Evolutionary conservation across 2,797 vertebrate genomes (phyloP).

Genomic region (Myotis daubentonii): DNA sequence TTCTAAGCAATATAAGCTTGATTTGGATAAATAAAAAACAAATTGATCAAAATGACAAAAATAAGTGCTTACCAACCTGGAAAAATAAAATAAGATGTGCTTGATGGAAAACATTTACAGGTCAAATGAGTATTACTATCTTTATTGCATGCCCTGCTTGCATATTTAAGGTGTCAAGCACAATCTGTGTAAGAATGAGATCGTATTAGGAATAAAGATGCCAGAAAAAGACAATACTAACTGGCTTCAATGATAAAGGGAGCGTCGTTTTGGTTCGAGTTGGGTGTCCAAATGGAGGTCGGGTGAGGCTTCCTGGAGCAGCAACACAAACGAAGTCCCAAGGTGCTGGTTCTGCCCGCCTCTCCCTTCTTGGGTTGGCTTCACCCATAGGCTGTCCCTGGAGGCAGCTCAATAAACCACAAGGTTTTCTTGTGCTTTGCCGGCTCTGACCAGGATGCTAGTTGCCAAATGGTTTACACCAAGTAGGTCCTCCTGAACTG

Average conservation of each 20-base stretch:
- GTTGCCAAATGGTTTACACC: not conserved
- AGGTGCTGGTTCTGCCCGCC: not conserved
- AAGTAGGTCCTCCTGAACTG: not conserved
- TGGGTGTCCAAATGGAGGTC: not conserved
- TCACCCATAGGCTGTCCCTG: not conserved
- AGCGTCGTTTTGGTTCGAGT: not conserved
- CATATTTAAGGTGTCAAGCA: not conserved
- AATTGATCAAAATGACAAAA: not conserved
- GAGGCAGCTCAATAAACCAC: no score
- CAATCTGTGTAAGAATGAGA: not conserved
- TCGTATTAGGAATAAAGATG: not conserved
- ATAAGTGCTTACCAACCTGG: not conserved
- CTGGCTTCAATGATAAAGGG: not conserved
- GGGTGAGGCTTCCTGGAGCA: not conserved
- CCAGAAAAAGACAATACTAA: not conserved
- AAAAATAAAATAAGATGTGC: slow-evolving; percentile 21
- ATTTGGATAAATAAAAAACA: not conserved
- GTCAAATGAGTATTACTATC: not conserved
- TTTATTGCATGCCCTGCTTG: not conserved
- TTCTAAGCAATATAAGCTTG: not conserved
- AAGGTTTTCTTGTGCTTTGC: not conserved
- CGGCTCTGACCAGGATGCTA: not conserved
- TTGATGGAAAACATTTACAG: slow-evolving; percentile 31
- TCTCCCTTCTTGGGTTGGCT: not conserved
- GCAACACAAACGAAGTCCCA: not conserved